Conservation (phyloP, 2,113 vertebrate genomes). For the Notothenia rossii region DNA sequence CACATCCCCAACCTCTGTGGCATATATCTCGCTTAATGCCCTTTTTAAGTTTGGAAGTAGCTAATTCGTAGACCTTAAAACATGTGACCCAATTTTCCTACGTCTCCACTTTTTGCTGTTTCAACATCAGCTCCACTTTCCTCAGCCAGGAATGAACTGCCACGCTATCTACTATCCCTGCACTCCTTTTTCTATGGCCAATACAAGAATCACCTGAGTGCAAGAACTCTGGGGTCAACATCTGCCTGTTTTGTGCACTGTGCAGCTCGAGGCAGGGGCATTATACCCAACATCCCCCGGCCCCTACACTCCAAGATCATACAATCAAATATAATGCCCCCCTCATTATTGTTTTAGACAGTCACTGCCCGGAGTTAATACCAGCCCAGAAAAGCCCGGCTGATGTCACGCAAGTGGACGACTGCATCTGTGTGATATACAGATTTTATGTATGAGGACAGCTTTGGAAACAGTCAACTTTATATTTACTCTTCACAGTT, state of each 20-base stretch:
- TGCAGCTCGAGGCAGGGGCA: conserved; percentile 34
- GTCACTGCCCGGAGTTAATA: conserved; percentile 37
- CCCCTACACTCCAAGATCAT: conserved; percentile 14
- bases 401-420: conserved; percentile 19
- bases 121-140: not conserved
- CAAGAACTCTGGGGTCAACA: conserved; percentile 23
- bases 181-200: conserved; percentile 15
- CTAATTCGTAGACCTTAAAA: conserved; percentile 26
- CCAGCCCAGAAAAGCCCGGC: conserved; percentile 25
- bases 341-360: conserved; percentile 38
- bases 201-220: conserved; percentile 13
- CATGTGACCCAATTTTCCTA: conserved; percentile 26
- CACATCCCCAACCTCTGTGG: not conserved
- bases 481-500: conserved; percentile 2
- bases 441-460: not conserved
- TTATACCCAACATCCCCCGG: conserved; percentile 1
- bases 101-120: conserved; percentile 6
- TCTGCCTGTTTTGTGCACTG: conserved; percentile 15
- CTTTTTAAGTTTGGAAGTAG: not conserved
- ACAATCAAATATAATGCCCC: conserved; percentile 16
- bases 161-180: conserved; percentile 27
- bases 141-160: conserved; percentile 18
- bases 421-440: conserved; percentile 11
- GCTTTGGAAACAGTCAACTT: not conserved
- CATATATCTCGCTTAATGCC: conserved; percentile 4